Evolutionary conservation across 2,113 vertebrate genomes (phyloP).

Genomic region (Thunnus thynnus): DNA sequence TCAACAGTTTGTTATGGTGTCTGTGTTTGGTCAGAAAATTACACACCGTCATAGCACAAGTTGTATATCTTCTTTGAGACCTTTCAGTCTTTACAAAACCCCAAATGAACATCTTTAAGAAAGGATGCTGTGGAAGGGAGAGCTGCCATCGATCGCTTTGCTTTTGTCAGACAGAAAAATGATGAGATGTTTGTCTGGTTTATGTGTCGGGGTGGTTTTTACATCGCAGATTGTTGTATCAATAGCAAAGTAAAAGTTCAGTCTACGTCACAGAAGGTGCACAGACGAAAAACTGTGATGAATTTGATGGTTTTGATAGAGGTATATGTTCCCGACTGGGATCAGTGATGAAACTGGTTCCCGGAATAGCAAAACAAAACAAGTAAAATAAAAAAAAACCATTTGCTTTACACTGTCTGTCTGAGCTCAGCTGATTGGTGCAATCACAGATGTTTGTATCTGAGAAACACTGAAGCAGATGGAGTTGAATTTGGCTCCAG

Average conservation of each 20-base stretch:
- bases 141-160: not conserved
- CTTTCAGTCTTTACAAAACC: slow-evolving; percentile 17
- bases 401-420: not conserved
- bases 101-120: slow-evolving; percentile 12
- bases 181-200: slow-evolving; percentile 7
- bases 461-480: not conserved
- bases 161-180: not conserved
- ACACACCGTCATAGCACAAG: not conserved
- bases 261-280: not conserved
- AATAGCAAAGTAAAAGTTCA: no score
- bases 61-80: not conserved
- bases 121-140: slow-evolving; percentile 11
- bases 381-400: no score
- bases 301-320: slow-evolving; percentile 12
- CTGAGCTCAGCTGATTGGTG: not conserved
- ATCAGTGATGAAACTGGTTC: not conserved
- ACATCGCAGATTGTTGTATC: no score
- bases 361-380: no score
- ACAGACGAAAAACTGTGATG: no score
- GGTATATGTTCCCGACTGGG: not conserved
- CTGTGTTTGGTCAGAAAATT: slow-evolving; percentile 14
- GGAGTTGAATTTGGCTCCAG: not conserved
- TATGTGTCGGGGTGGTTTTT: not conserved
- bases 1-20: slow-evolving; percentile 23
- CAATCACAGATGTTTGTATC: not conserved